Conservation (phyloP, 1,140 invertebrate species). For the Anoplophora glabripennis region DNA sequence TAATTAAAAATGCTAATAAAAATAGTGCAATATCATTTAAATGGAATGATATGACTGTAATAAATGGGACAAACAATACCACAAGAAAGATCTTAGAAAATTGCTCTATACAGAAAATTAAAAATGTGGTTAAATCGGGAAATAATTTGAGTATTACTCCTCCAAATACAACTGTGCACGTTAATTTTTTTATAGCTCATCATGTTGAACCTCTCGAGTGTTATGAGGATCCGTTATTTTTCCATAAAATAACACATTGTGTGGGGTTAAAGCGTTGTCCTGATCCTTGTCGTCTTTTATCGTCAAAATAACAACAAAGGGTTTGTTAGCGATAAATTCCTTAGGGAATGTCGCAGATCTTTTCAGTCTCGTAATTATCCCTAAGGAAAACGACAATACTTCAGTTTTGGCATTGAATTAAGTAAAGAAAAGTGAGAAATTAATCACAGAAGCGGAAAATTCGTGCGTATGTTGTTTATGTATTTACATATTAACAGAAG, state of each 20-base stretch:
- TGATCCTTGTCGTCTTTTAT: neutral
- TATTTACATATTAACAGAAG: neutral
- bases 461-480: neutral
- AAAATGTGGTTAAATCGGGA: too few relatives aligned
- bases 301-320: constrained; percentile 17
- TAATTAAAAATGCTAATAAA: too few relatives aligned
- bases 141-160: neutral
- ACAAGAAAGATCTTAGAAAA: too few relatives aligned
- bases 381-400: constrained; percentile 2
- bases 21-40: too few relatives aligned
- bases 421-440: neutral
- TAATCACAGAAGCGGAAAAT: neutral
- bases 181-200: neutral
- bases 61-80: too few relatives aligned
- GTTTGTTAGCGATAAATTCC: constrained; percentile 18
- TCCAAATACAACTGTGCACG: neutral
- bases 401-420: neutral
- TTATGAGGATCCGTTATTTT: constrained; percentile 8
- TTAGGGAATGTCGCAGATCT: neutral
- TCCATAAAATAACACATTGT: constrained; percentile 15
- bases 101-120: too few relatives aligned
- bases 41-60: too few relatives aligned
- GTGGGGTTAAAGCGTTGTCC: neutral
- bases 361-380: neutral
- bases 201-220: neutral